Percentiles rank a stretch among this genome's conserved stretches.
Conservation (phyloP, 2,113 vertebrate species). For the Salminus brasiliensis region DNA sequence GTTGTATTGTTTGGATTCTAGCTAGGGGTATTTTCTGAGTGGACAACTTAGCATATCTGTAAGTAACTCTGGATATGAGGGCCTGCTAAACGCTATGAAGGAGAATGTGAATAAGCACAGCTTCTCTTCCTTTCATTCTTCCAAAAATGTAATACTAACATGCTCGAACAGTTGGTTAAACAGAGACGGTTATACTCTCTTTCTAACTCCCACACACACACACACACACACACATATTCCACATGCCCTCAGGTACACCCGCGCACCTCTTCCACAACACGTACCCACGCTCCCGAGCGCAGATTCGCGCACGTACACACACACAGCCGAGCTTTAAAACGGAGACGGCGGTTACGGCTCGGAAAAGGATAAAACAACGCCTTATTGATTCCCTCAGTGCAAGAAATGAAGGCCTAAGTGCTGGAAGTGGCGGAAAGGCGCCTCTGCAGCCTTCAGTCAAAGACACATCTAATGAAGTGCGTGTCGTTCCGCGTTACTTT, state of each 20-base stretch:
- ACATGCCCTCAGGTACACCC: neutral
- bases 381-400: conserved; percentile 32
- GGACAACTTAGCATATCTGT: too few species aligned
- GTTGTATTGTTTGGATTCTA: too few species aligned
- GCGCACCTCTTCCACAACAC: neutral
- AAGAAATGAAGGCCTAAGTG: conserved; percentile 40
- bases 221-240: conserved; percentile 26
- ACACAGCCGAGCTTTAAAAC: conserved; percentile 26
- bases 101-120: conserved; percentile 42
- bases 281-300: neutral
- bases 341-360: neutral
- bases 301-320: conserved; percentile 69
- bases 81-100: too few species aligned
- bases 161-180: too few species aligned
- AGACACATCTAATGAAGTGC: conserved; percentile 44
- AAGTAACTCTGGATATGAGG: too few species aligned
- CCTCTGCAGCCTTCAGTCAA: conserved; percentile 41
- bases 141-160: neutral
- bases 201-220: conserved; percentile 25
- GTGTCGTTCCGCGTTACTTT: conserved; percentile 24
- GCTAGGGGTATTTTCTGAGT: too few species aligned
- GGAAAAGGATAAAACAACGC: conserved; percentile 21
- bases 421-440: conserved; percentile 19
- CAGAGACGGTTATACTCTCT: neutral
- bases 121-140: conserved; percentile 38